Evolutionary conservation across 2,888 invertebrate species (phyloP).

Genomic region (Polydrusus cervinus): DNA sequence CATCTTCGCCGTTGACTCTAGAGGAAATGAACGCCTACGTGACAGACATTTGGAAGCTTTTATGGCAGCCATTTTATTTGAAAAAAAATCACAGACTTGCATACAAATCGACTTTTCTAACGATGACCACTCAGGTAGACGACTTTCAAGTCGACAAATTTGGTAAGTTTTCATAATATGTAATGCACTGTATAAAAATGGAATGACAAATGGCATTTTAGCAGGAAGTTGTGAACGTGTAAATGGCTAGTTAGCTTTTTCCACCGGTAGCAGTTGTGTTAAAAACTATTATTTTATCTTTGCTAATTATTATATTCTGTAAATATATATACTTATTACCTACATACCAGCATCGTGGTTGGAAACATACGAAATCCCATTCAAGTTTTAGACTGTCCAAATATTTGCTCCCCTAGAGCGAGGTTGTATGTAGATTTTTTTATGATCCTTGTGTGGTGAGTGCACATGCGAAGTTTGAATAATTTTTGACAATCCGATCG

Average conservation of each 20-base stretch:
- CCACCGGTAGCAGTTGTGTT: background rate
- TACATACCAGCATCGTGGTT: no score
- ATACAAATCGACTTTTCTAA: conserved; percentile 64
- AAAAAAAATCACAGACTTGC: conserved; percentile 62
- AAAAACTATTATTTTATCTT: background rate
- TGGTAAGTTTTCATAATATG: conserved; percentile 37
- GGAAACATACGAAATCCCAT: no score
- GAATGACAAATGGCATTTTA: conserved; percentile 4
- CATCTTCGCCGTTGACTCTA: conserved; percentile 66
- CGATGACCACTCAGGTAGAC: conserved; percentile 26
- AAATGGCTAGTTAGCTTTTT: conserved; percentile 12
- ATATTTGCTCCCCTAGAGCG: no score
- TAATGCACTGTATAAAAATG: conserved; percentile 21
- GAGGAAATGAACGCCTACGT: conserved; percentile 69
- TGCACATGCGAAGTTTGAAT: no score
- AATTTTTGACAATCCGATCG: no score
- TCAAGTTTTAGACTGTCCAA: no score
- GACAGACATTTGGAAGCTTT: conserved; percentile 66
- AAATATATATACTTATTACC: no score
- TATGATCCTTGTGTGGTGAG: no score
- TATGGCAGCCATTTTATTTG: conserved; percentile 66
- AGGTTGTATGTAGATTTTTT: no score
- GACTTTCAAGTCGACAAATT: conserved; percentile 41
- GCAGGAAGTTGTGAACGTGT: conserved; percentile 16
- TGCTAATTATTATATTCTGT: no score